Base-by-base conservation (phyloP, 2,888 invertebrate genomes). In the Eucera pruinosa region DNA sequence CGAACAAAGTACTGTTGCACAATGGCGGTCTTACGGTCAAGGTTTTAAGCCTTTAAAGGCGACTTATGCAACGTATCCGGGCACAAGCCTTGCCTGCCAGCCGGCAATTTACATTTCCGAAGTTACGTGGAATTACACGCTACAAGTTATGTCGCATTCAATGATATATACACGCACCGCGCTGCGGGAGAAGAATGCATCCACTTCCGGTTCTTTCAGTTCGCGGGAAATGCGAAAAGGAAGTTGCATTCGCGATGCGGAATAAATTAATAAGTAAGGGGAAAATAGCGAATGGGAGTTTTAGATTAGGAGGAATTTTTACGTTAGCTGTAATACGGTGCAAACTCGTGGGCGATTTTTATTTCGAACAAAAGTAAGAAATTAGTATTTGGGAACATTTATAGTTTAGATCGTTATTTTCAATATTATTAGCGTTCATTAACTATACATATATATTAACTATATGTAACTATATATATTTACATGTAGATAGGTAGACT, bases 11-110 rank as follows among this genome's bases (percentile, higher is more conserved):
- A 66, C 50, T 30, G 66, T 52, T 71, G 47, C 66, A 76, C 54
- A 64, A 62, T 52, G 48, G 45, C 25, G 27, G n/a, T 69, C 73
- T 73, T 79, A 68, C n/a, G 73, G 79, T 79, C 79, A 78, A 79
- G 79, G 69, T 73, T 79, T 27, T 43, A 47, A 79, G 67, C 60
- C 64, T 78, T 64, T 68, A 55, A 65, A 68, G 47, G 15, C 15
- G 15, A 23, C 70, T 80, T 80, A 78, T 27, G 78, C 70, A 80
- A 80, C 58, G 39, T 33, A 64, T 74, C 74, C 68, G 60, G 73
- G 3, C 57, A 18, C 45, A 50, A 61, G 55, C 36, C 39, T 41
- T 61, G 25, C 41, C 1, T 39, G n/a, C n/a, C n/a, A n/a, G n/a
- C n/a, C 20, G 13, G 54, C 27, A 60, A 74, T 74, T 61, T 67